Evolutionary conservation across 2,113 vertebrate species (phyloP), one percentile per base, ranked within the genome.

Genomic region (Colius striatus): DNA sequence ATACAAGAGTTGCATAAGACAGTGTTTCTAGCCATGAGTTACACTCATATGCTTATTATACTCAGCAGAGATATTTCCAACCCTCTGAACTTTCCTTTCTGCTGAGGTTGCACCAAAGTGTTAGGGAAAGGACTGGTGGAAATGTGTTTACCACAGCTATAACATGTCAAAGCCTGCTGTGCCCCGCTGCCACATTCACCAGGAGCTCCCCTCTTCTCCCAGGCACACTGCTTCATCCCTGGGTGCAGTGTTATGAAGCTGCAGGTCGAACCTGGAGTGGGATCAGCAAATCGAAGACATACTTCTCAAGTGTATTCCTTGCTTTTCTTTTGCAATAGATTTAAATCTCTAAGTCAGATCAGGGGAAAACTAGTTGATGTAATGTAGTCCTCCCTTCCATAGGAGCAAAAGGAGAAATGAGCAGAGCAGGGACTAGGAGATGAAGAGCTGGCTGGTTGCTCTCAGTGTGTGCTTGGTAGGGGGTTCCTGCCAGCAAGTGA

Each of bases 171-270:
- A 34, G 20, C 6, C 30, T 54, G 22, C 22, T 43, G 66, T 15
- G 51, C 51, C 63, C 23, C 34, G 11, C 41, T 58, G 38, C 20
- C 73, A 27, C 7, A 8, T 3, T 54, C 16, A 2, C 30, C 4
- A 0, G 19, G 16, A 30, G 10, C n/a, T 36, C 15, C 19, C 12
- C 4, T 4, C 41, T n/a, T 26, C 65, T 62, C n/a, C 57, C 1
- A 4, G 22, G 41, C 6, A 1, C 0, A 0, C 34, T 67, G 38
- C 34, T 65, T n/a, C n/a, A n/a, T n/a, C 45, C 29, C 45, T 15
- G n/a, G 21, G 19, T 61, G n/a, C 43, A 4, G 38, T 51, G 43
- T 6, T 26, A 25, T 2, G 29, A 48, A 63, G 38, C 29, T 54
- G 62, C 27, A 20, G 21, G 30, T 57, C 76, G 36, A 61, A n/a